phyloP scores from a whole-genome alignment of 2,888 invertebrate genomes.

The Didymodactylos carnosus region DNA sequence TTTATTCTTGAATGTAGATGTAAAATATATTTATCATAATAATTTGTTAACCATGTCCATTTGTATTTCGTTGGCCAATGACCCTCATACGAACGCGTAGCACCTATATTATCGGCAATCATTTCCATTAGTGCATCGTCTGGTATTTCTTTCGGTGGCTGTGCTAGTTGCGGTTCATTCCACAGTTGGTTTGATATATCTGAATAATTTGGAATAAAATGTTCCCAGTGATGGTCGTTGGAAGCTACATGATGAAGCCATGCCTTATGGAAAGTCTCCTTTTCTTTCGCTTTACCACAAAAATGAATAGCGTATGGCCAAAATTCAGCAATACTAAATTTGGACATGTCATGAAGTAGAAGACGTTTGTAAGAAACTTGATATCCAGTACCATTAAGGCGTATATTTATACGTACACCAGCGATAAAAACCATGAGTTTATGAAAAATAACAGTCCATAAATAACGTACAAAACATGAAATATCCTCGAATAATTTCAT shows the following conservation, averaged over 20 bases:
- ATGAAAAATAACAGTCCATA: not conserved
- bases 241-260: not conserved
- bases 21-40: not conserved
- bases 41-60: not conserved
- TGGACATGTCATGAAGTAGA: not conserved
- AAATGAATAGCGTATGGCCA: not conserved
- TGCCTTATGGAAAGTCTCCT: not conserved
- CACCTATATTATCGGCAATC: not conserved
- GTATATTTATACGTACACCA: not conserved
- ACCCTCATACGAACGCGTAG: not conserved
- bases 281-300: not conserved
- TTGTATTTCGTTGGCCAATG: not conserved
- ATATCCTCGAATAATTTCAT: too few relatives aligned
- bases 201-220: not conserved
- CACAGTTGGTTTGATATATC: not conserved
- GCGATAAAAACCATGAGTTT: not conserved
- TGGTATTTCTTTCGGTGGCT: not conserved
- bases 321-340: not conserved
- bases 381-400: not conserved
- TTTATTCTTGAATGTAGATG: not conserved
- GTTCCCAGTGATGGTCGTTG: not conserved
- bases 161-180: not conserved
- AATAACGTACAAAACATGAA: not conserved
- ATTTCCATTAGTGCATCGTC: not conserved
- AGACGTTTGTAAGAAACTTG: not conserved